Percentiles rank a stretch among this genome's conserved stretches.
phyloP scores from a whole-genome alignment of 2,888 invertebrate species.

The Dione vanillae region DNA sequence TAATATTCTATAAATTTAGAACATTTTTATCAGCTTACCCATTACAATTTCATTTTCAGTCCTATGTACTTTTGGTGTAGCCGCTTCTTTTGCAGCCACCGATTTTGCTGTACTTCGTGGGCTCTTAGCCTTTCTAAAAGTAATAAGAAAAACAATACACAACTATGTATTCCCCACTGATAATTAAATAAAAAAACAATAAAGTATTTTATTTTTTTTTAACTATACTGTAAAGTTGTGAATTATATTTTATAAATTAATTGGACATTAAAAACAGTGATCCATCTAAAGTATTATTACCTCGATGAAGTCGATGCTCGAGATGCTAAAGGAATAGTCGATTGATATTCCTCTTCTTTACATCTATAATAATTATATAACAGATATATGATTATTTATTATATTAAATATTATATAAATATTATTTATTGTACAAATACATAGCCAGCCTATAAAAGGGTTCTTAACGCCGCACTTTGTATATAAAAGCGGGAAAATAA shows the following conservation, averaged over 20 bases:
- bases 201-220: too few species aligned
- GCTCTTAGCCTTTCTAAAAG: slow-evolving; percentile 62
- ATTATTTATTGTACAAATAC: too few species aligned
- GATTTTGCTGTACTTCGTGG: slow-evolving; percentile 55
- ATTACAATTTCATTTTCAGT: slow-evolving; percentile 71
- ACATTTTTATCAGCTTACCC: slow-evolving; percentile 53
- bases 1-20: neutral
- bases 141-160: neutral
- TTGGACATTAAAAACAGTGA: neutral
- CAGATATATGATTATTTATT: neutral
- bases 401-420: slow-evolving; percentile 5
- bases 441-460: too few species aligned
- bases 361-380: slow-evolving; percentile 50
- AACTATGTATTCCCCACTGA: too few species aligned
- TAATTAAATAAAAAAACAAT: too few species aligned
- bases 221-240: too few species aligned
- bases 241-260: neutral
- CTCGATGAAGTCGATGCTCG: slow-evolving; percentile 50
- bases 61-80: slow-evolving; percentile 56
- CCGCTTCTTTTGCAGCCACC: slow-evolving; percentile 49
- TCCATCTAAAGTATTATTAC: slow-evolving; percentile 49
- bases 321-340: slow-evolving; percentile 52
- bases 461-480: too few species aligned
- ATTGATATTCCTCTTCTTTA: slow-evolving; percentile 60
- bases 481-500: too few species aligned